Evolutionary conservation across 2,888 invertebrate genomes (phyloP), one percentile per base, ranked within the genome.

Genomic region (Lordiphosa andalusiaca): DNA sequence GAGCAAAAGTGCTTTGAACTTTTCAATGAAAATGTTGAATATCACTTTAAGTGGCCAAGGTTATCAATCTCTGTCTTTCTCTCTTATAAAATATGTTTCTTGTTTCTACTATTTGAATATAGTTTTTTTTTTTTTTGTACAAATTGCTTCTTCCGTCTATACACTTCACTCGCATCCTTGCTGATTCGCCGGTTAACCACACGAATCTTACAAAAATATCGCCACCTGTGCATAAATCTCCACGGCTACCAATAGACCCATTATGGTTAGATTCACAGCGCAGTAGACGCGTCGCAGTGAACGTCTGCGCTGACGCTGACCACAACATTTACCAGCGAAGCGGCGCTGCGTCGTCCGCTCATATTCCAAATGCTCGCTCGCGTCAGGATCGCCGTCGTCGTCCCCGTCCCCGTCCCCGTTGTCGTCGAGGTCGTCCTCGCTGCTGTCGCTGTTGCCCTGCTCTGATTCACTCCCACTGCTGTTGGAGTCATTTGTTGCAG

Each of bases 181-280:
- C 10, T 7, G 39, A 39, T 19, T 19, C 39, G 39, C 10, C 39
- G 39, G 39, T 19, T 39, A 39, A 19, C 39, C 19, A 19, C 10
- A 16, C 39, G 39, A 36, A n/a, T 25, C 58, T 74, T 88, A 88
- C 41, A 88, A 73, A 53, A 88, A 88, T 67, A 88, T 84, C 30
- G 88, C 88, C 60, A 89, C 67, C 72, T 89, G 89, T 50, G 89
- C 89, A 61, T 89, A 89, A 46, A 89, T 88, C 73, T 89, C 89
- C 12, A 89, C 83, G 53, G 85, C 85, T 51, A 89, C 88, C 39
- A 89, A 73, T 21, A 89, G 59, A 33, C 85, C 81, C 88, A 89
- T 89, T 53, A 89, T 83, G 70, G 86, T 67, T 46, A 85, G 73
- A 68, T 89, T 88, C 57, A 89, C 77, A 81, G 85, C 80, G 84